These are phyloP conservation scores for Orthonevra nobilis DNA, from an alignment of 2,888 invertebrate genomes.

Conservation along the genomic window DNA sequence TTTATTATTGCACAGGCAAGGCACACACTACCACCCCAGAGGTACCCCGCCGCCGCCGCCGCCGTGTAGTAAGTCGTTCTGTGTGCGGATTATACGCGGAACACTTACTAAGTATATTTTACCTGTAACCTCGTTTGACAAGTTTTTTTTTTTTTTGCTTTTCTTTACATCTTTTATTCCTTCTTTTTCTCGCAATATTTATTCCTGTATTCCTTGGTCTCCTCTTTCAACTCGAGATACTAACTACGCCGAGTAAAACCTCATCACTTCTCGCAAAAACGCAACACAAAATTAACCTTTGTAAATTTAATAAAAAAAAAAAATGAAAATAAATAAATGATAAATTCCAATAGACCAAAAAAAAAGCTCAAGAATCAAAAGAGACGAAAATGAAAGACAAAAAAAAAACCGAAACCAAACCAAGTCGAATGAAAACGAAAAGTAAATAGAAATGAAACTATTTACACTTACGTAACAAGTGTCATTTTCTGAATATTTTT, in stretches of 20 bases:
- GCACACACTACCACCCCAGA: conserved; percentile 32
- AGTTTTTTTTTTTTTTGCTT: conserved; percentile 73
- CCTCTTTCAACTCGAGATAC: conserved; percentile 43
- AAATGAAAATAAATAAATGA: conserved; percentile 21
- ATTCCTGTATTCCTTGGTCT: too few species aligned
- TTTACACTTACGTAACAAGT: conserved; percentile 74
- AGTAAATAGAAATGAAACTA: conserved; percentile 70
- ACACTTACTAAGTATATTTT: conserved; percentile 76
- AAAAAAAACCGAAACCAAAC: too few species aligned
- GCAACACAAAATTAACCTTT: conserved; percentile 42
- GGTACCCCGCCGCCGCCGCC: conserved; percentile 6
- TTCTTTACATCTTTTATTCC: conserved; percentile 34
- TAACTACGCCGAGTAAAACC: conserved; percentile 29
- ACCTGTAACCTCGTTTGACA: conserved; percentile 77
- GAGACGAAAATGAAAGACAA: conserved; percentile 8
- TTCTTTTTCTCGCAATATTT: too few species aligned
- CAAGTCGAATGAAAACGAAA: conserved; percentile 39
- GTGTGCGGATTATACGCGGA: conserved; percentile 65
- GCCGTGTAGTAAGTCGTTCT: conserved; percentile 51
- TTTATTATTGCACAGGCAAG: background rate
- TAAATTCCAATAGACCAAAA: conserved; percentile 23
- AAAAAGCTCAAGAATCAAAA: conserved; percentile 28
- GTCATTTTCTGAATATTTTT: conserved; percentile 70
- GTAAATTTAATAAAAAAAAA: conserved; percentile 42
- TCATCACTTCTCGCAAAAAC: conserved; percentile 21